A percentile compares a stretch with the other conserved stretches of the same genome.
phyloP scores from a whole-genome alignment of 2,113 vertebrate species.

The Aplodontia rufa region DNA sequence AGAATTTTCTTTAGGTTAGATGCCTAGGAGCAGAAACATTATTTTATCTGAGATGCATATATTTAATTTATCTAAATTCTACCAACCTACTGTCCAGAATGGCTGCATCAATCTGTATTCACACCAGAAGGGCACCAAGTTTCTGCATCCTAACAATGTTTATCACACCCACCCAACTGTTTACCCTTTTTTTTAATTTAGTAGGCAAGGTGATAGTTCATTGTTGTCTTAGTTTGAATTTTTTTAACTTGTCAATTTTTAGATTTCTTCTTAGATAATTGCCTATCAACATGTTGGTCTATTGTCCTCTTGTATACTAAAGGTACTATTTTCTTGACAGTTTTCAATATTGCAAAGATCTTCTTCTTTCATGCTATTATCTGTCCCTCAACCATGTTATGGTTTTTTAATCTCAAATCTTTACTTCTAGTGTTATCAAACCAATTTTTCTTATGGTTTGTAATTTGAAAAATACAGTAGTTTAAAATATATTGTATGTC shows the following conservation, averaged over 20 bases:
- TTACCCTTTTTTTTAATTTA: no score
- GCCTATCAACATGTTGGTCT: neutral
- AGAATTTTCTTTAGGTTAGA: neutral
- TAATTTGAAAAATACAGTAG: neutral
- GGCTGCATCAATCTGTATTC: neutral
- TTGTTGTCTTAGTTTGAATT: neutral
- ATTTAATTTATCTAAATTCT: neutral
- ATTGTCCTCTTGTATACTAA: neutral
- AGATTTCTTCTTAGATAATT: neutral
- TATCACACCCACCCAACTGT: no score
- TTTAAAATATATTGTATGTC: neutral
- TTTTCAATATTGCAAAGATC: neutral
- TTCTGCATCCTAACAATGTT: rapidly evolving
- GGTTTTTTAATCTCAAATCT: neutral
- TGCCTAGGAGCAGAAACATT: neutral
- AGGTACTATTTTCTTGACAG: neutral
- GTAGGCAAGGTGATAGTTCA: neutral
- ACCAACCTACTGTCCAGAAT: neutral
- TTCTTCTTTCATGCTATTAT: neutral
- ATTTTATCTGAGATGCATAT: neutral
- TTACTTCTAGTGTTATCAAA: neutral
- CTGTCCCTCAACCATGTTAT: neutral
- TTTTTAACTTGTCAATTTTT: neutral
- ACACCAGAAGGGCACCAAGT: neutral
- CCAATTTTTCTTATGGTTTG: neutral